Conservation (phyloP, 2,888 invertebrate genomes). For the Metopia argyrocephala region DNA sequence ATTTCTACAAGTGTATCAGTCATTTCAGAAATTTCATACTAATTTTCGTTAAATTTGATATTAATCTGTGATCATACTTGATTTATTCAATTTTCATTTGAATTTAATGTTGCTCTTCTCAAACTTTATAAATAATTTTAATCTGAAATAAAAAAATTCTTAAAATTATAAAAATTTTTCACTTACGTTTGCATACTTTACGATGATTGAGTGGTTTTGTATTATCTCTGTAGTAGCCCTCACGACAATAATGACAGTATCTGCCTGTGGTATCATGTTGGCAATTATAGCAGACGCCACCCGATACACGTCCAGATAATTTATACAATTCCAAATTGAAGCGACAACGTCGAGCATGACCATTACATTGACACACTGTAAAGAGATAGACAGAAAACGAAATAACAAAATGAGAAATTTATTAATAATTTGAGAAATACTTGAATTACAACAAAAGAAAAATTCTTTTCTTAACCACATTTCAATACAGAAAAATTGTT, state of each 20-base stretch:
- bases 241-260: constrained; percentile 98
- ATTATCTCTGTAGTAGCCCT: constrained; percentile 97
- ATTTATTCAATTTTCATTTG: too few relatives aligned
- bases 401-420: not conserved
- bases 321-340: constrained; percentile 99
- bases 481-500: not conserved
- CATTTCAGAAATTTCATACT: too few relatives aligned
- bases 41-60: too few relatives aligned
- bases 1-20: too few relatives aligned
- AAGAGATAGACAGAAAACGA: constrained; percentile 67
- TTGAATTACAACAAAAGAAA: too few relatives aligned
- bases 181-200: constrained; percentile 98
- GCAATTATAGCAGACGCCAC: constrained; percentile 98
- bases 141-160: too few relatives aligned
- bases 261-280: constrained; percentile 97
- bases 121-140: not conserved
- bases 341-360: constrained; percentile 96
- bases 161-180: too few relatives aligned
- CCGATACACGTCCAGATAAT: constrained; percentile 94
- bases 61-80: too few relatives aligned
- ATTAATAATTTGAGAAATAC: not conserved
- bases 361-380: constrained; percentile 99
- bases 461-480: not conserved
- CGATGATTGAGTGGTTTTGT: constrained; percentile 95
- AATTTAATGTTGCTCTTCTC: not conserved